These are phyloP conservation scores for Pollicipes pollicipes DNA, from an alignment of 1,140 invertebrate genomes.

Conservation along the genomic window DNA sequence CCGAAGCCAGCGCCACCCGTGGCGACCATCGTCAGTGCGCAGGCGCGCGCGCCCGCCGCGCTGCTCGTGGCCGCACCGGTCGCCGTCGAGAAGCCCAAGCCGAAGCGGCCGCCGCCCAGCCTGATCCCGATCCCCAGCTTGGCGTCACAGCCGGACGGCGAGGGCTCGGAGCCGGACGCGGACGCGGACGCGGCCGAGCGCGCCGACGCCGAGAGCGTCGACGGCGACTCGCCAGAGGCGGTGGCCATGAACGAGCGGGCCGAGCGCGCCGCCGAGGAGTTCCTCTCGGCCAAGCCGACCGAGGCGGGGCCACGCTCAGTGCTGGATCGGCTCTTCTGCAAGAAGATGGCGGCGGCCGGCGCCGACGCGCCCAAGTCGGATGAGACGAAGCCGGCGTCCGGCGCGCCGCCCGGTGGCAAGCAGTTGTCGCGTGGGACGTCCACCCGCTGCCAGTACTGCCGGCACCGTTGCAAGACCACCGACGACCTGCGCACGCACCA, in stretches of 20 bases:
- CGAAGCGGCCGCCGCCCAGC: slow-evolving; percentile 18
- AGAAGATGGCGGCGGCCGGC: neutral
- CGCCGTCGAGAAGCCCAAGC: slow-evolving; percentile 1
- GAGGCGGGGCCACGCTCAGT: neutral
- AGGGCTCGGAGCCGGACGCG: neutral
- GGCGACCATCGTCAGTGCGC: too few relatives aligned
- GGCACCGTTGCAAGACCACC: slow-evolving; percentile 62
- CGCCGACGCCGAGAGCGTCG: too few relatives aligned
- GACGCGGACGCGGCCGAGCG: too few relatives aligned
- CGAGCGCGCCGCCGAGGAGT: neutral
- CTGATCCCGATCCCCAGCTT: slow-evolving; percentile 10
- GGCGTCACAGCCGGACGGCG: neutral
- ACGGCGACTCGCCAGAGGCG: neutral
- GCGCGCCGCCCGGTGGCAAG: too few relatives aligned
- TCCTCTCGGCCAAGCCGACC: neutral
- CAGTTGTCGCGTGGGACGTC: slow-evolving; percentile 26
- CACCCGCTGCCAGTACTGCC: slow-evolving; percentile 62
- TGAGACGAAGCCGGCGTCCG: neutral
- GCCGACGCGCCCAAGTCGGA: neutral
- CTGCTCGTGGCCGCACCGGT: neutral
- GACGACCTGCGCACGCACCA: slow-evolving; percentile 48
- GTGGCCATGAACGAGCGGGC: neutral
- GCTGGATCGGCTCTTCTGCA: neutral
- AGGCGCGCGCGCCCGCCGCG: too few relatives aligned
- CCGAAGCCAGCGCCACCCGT: neutral